Base-by-base conservation (phyloP, 2,797 vertebrate species). In the Mormyrops attenuatus region DNA sequence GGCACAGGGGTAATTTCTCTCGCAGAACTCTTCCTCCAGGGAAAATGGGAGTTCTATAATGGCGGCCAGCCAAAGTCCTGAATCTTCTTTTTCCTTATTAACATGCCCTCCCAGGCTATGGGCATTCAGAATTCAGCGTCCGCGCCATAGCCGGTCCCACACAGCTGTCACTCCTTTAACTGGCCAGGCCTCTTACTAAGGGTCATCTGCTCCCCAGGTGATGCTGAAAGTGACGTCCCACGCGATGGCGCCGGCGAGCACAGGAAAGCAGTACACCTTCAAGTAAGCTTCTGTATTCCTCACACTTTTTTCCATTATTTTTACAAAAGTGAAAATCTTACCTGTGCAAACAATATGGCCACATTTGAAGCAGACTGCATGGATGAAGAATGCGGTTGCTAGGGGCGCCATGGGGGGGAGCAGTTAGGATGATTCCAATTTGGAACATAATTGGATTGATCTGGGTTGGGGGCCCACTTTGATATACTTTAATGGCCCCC, bases 161-260 rank as follows among this genome's bases (percentile, higher is more conserved):
- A 5, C 73, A 9, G 38, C 73, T 44, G 73, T 20, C 73, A 44
- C 15, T 7, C 17, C 73, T 80, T 7, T 41, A 5, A 80, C 73
- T 5, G 2, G 34, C 34, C 73, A 1, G 13, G 30, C 11, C 41
- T 47, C 17, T 6, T 41, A 38, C 38, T 26, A 3, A 17, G n/a
- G n/a, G 20, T 47, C 11, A 7, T 52, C 22, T 84, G 53, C 47
- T 80, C 47, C 22, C 8, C 92, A 96, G 96, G 94, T 94, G 38
- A 90, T 80, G 80, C 88, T 96, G 87, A 11, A 91, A 49, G 85
- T 93, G 30, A 92, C 7, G 2, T 89, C 89, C 69, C 8, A 11
- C 9, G 2, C 2, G 2, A 4, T 34, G 49, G 69, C 57, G 0
- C 91, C 91, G 91, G 90, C 89, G 7, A 85, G 89, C 34, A 6